A percentile compares a stretch with the other conserved stretches of the same genome.
phyloP scores from a whole-genome alignment of 2,797 vertebrate species.

The Coregonus suidteri region DNA sequence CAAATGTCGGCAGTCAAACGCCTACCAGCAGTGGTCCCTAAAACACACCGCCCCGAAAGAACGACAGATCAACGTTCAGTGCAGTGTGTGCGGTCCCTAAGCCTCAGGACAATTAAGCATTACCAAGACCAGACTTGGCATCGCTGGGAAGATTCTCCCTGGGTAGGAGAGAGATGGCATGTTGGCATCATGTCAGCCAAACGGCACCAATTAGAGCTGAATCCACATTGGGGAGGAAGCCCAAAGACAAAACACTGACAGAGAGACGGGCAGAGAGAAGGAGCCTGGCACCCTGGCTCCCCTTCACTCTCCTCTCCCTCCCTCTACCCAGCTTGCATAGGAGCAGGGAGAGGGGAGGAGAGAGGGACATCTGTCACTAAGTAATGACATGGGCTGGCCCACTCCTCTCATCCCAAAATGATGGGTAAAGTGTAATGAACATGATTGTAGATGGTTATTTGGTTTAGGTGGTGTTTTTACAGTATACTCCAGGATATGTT shows the following conservation, averaged over 20 bases:
- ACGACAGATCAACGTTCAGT: no score
- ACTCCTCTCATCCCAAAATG: conserved; percentile 9
- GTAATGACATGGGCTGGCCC: conserved; percentile 19
- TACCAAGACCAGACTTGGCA: conserved; percentile 18
- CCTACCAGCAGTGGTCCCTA: no score
- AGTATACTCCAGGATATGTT: neutral
- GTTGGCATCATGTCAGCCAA: neutral
- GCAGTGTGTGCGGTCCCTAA: no score
- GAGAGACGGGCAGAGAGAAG: conserved; percentile 24
- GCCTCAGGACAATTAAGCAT: no score
- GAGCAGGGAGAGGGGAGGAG: conserved; percentile 4
- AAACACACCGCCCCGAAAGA: no score
- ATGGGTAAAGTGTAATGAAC: neutral
- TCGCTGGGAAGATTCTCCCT: conserved; percentile 36
- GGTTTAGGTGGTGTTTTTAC: neutral
- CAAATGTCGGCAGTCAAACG: no score
- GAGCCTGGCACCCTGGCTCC: conserved; percentile 5
- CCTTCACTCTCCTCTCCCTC: conserved; percentile 27
- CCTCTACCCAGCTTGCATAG: conserved; percentile 43
- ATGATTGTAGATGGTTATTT: neutral
- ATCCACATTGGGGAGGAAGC: neutral
- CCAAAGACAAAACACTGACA: neutral
- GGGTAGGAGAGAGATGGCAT: conserved; percentile 25
- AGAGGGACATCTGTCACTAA: conserved; percentile 38
- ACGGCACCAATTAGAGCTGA: conserved; percentile 44